Percentiles rank a stretch among this genome's conserved stretches.
Evolutionary conservation across 2,797 vertebrate genomes (phyloP).

Genomic region (Xenops minutus): DNA sequence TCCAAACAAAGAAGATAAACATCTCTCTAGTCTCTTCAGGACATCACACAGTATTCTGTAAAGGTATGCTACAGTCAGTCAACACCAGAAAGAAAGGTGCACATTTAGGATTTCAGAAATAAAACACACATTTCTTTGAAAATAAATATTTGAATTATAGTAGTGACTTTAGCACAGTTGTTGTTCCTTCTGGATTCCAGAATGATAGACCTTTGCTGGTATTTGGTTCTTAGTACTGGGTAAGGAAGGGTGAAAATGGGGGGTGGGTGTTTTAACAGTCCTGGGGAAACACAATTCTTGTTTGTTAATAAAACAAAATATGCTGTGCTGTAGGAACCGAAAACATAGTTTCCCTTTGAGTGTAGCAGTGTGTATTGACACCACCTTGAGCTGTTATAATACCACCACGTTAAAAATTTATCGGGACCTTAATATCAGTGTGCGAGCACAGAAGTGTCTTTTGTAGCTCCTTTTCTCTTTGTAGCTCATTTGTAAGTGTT

Average conservation of each 20-base stretch:
- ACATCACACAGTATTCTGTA: not conserved
- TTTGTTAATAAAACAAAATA: not conserved
- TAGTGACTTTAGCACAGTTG: not conserved
- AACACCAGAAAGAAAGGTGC: not conserved
- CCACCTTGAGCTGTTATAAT: not conserved
- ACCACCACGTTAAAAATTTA: not conserved
- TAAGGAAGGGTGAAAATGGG: not conserved
- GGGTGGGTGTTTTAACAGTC: not conserved
- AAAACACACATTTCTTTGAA: not conserved
- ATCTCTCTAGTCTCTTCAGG: not conserved
- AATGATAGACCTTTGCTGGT: not conserved
- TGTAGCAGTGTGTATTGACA: not conserved
- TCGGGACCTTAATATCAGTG: not conserved
- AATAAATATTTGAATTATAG: not conserved
- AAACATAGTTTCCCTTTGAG: not conserved
- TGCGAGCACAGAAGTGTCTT: not conserved
- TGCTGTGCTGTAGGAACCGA: not conserved
- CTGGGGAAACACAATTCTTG: not conserved
- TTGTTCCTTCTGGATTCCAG: not conserved
- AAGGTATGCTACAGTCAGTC: not conserved
- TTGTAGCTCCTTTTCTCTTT: not conserved
- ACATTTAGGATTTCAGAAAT: not conserved
- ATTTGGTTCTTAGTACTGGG: not conserved
- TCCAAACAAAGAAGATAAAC: not conserved
- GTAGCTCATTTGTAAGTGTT: not conserved